Conservation (phyloP, 2,113 vertebrate species). For the western clawed frog (Xenopus tropicalis) region UCB_Xtro_10.0 CM004445.2:114916501-114917000, state of each 20-base stretch:
- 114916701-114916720: slow-evolving; percentile 7
- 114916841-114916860: no score
- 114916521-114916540: slow-evolving; percentile 2
- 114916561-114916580: neutral
- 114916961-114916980: no score
- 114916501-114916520: neutral
- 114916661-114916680: neutral
- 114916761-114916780: neutral
- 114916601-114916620: slow-evolving; percentile 6
- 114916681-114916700: slow-evolving; percentile 3
- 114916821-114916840: neutral
- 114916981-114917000: no score
- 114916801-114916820: neutral
- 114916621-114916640: slow-evolving; percentile 10
- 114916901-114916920: no score
- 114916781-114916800: neutral
- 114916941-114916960: no score
- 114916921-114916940: no score
- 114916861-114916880: no score
- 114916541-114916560: neutral
- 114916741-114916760: neutral
- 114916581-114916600: slow-evolving; percentile 6
- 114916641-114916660: neutral
- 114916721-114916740: neutral
- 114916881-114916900: no score